A percentile compares a stretch with the other conserved stretches of the same genome.
Conservation (phyloP, 2,888 invertebrate genomes). For the Eilema depressum region DNA sequence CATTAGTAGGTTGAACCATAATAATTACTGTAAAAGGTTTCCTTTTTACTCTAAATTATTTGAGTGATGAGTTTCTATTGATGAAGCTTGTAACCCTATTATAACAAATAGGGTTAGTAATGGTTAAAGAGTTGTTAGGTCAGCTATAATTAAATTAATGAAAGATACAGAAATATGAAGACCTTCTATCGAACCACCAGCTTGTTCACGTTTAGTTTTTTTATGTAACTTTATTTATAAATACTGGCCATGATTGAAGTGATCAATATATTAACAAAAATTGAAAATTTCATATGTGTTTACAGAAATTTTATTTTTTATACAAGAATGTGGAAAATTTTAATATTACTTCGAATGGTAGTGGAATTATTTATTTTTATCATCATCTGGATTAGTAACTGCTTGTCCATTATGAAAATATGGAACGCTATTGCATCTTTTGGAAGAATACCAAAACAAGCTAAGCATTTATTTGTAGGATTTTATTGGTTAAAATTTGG, state of each 20-base stretch:
- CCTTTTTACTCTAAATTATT: neutral
- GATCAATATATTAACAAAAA: neutral
- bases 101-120: neutral
- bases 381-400: conserved; percentile 1
- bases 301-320: conserved; percentile 7
- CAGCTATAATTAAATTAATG: neutral
- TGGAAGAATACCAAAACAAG: conserved; percentile 1
- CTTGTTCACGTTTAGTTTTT: neutral
- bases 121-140: neutral
- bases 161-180: neutral
- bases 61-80: neutral
- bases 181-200: neutral
- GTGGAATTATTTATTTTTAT: neutral
- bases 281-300: conserved; percentile 6
- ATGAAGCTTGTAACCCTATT: neutral
- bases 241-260: neutral
- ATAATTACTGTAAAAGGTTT: neutral
- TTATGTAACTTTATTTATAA: neutral
- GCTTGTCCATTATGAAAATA: neutral
- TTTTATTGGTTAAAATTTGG: conserved; percentile 7
- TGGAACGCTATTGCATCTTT: neutral
- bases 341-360: neutral
- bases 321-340: neutral
- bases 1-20: too few relatives aligned
- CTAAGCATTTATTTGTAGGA: neutral